Conservation (phyloP, 2,888 invertebrate genomes). For the Caenorhabditis becei region DNA sequence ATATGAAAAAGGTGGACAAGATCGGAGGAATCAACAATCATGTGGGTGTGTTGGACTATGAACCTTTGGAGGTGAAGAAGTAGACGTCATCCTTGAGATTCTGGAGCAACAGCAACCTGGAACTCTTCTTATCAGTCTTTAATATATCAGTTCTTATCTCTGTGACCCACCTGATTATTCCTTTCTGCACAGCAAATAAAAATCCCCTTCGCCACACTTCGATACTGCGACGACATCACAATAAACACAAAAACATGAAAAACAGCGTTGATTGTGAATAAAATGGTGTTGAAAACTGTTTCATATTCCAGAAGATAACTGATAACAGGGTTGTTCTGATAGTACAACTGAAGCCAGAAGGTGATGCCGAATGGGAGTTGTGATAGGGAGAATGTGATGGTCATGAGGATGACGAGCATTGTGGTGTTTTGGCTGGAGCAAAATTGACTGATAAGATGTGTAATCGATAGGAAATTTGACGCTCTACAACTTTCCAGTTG, state of each 20-base stretch:
- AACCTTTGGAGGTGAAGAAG: background rate
- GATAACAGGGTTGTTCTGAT: background rate
- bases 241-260: constrained; percentile 12
- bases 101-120: background rate
- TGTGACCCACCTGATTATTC: background rate
- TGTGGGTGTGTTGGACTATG: constrained; percentile 1
- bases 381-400: background rate
- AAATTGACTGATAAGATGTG: too few relatives aligned
- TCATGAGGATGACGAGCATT: background rate
- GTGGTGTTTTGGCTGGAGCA: background rate
- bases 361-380: background rate
- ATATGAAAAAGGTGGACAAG: background rate
- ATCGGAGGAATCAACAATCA: background rate
- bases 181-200: background rate
- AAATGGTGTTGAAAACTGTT: background rate
- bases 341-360: background rate
- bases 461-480: background rate
- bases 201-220: background rate
- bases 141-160: too few relatives aligned
- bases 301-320: background rate
- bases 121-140: background rate
- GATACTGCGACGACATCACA: constrained; percentile 9
- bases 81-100: too few relatives aligned
- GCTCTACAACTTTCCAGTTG: too few relatives aligned
- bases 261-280: constrained; percentile 18